Base-by-base conservation (phyloP, 2,797 vertebrate species). In the Lerista edwardsae region DNA sequence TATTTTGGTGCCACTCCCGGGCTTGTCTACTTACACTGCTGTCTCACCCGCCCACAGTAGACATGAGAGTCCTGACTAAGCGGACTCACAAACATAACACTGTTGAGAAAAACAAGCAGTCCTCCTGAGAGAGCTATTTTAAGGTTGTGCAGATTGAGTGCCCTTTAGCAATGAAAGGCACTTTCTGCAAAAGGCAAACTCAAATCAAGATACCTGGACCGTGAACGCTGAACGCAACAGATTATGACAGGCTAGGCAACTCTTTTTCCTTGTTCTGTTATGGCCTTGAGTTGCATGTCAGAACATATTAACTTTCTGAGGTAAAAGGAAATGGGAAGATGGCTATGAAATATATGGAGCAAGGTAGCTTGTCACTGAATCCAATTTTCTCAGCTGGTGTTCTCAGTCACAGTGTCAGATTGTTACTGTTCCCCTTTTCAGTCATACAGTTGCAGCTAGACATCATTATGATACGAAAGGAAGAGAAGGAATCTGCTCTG, bases 81-180 rank as follows among this genome's bases (percentile, higher is more conserved):
- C 91, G 10, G 25, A 55, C 61, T 86, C 59, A 91, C 78, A 90
- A 89, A 80, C 57, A 85, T 82, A 91, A 47, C 3, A 79, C 17
- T 68, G 69, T 14, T 67, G n/a, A 14, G 36, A 51, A 64, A n/a
- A 90, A 44, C 15, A 80, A 85, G 57, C 80, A 61, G 82, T 19
- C 83, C 34, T 75, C 87, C 78, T 85, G 34, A 27, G 17, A 88
- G 67, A 57, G 74, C 44, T 90, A 69, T 88, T 91, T 82, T 83
- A 59, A 78, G 0, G 6, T 44, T 39, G 55, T 39, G 68, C 21
- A 47, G 64, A 68, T 79, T 84, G 36, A 47, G 21, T 34, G 83
- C 25, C 67, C 84, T 71, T 64, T 86, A 62, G 69, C 7, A 39
- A 77, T 41, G 78, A 31, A 71, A 41, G 47, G 62, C 55, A 67